A percentile compares a stretch with the other conserved stretches of the same genome.
Evolutionary conservation across 1,140 invertebrate species (phyloP).

Genomic region (Psilanteris sp.): DNA sequence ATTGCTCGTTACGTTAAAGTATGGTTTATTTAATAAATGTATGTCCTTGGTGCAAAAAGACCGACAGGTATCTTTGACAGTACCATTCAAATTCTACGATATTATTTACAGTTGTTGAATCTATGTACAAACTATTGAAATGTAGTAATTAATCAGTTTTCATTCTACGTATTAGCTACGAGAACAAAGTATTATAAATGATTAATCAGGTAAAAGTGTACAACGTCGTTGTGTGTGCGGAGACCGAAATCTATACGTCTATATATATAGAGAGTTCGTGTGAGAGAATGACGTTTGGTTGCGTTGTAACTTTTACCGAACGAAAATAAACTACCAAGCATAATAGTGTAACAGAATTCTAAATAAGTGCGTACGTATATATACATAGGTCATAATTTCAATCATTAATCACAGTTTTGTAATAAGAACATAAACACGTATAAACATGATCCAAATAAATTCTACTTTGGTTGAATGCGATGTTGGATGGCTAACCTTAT

Average conservation of each 20-base stretch:
- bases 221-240: no score
- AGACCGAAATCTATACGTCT: no score
- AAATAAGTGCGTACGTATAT: slow-evolving; percentile 45
- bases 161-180: slow-evolving; percentile 38
- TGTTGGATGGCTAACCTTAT: slow-evolving; percentile 78
- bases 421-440: slow-evolving; percentile 59
- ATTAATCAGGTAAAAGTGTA: slow-evolving; percentile 31
- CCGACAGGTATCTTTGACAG: not conserved
- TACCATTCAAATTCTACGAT: slow-evolving; percentile 22
- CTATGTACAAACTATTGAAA: slow-evolving; percentile 35
- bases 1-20: no score
- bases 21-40: no score
- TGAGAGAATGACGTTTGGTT: no score
- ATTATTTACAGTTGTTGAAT: slow-evolving; percentile 42
- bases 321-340: slow-evolving; percentile 18
- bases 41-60: no score
- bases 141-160: slow-evolving; percentile 12
- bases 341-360: slow-evolving; percentile 16
- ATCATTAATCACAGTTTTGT: slow-evolving; percentile 61
- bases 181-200: slow-evolving; percentile 27
- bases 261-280: no score
- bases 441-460: slow-evolving; percentile 52
- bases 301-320: slow-evolving; percentile 42
- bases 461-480: slow-evolving; percentile 44
- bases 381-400: slow-evolving; percentile 48